Conservation (phyloP, 2,888 invertebrate genomes). For the Andricus curvator region DNA sequence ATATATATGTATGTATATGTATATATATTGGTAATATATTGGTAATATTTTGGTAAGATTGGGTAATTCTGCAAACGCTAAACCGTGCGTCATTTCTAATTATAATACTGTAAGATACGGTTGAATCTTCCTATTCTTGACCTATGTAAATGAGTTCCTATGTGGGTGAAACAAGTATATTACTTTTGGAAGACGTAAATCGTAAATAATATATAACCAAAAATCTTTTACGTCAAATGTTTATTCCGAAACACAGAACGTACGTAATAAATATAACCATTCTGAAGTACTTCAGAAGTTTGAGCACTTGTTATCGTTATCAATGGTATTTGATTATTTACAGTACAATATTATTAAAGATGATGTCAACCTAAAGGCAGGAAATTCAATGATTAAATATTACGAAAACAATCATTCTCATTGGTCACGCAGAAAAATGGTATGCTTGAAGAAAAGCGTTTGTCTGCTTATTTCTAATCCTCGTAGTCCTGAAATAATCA, state of each 20-base stretch:
- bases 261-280: neutral
- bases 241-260: neutral
- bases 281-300: neutral
- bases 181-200: neutral
- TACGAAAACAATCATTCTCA: neutral
- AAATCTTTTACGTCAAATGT: neutral
- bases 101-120: constrained; percentile 59
- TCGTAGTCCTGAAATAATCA: too few species aligned
- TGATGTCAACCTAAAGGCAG: neutral
- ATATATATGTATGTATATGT: too few species aligned
- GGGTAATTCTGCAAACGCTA: too few species aligned
- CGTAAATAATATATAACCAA: neutral
- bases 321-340: neutral
- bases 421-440: neutral
- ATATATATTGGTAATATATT: too few species aligned
- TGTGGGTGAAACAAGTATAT: neutral
- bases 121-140: constrained; percentile 56
- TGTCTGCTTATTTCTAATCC: too few species aligned
- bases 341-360: neutral
- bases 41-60: too few species aligned
- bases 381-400: neutral
- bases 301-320: neutral
- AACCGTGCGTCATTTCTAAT: constrained; percentile 67
- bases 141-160: constrained; percentile 56
- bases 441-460: too few species aligned